Percentiles rank a stretch among this genome's conserved stretches.
Evolutionary conservation across 2,113 vertebrate species (phyloP).

Genomic region (Trochalopteron elliotii): DNA sequence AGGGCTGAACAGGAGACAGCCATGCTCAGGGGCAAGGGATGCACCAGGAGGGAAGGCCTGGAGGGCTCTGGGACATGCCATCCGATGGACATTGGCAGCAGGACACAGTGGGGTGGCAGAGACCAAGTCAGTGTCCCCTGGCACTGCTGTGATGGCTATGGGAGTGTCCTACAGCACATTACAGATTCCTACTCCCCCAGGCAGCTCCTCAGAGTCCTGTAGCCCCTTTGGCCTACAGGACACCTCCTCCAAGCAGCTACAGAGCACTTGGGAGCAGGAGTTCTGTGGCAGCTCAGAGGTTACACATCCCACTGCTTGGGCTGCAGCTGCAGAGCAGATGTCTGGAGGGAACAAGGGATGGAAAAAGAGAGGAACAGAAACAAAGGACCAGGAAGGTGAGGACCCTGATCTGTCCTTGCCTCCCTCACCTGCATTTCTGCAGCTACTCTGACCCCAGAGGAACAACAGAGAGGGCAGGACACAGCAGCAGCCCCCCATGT

Average conservation of each 20-base stretch:
- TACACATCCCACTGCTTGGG: background rate
- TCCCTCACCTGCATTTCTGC: background rate
- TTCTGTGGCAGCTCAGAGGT: background rate
- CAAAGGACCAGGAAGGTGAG: constrained; percentile 33
- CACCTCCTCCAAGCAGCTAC: background rate
- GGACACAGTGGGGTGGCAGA: background rate
- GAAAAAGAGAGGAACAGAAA: background rate
- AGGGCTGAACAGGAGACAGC: background rate
- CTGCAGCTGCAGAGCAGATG: constrained; percentile 56
- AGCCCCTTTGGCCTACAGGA: background rate
- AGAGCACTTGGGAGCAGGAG: background rate
- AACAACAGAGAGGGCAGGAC: background rate
- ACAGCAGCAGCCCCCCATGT: background rate
- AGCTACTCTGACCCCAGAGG: background rate
- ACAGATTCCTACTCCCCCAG: background rate
- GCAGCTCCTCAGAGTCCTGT: background rate
- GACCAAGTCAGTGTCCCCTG: fast-evolving
- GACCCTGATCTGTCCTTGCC: background rate
- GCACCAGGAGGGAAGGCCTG: background rate
- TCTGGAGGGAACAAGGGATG: background rate
- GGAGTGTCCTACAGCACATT: background rate
- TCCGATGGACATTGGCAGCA: fast-evolving
- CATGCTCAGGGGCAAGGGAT: fast-evolving
- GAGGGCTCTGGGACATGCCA: background rate
- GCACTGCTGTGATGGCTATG: fast-evolving